Evolutionary conservation across 2,888 invertebrate species (phyloP).

Genomic region (Chirona hameri): DNA sequence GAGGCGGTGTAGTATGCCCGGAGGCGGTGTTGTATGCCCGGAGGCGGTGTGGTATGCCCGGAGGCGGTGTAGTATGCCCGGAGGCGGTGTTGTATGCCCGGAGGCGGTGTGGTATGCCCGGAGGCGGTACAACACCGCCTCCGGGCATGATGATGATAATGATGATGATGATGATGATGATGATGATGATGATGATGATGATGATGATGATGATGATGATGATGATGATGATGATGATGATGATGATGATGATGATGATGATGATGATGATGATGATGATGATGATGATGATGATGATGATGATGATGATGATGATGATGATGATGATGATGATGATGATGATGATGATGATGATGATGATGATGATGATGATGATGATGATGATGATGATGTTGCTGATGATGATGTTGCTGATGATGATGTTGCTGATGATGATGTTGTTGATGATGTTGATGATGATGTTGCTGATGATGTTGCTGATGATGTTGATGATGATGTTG

Average conservation of each 20-base stretch:
- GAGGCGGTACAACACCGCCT: no score
- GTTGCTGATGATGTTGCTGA: no score
- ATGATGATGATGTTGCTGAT: no score
- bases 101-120: no score
- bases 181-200: slow-evolving; percentile 22
- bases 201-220: slow-evolving; percentile 22
- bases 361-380: slow-evolving; percentile 22
- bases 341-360: slow-evolving; percentile 22
- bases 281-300: slow-evolving; percentile 22
- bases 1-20: no score
- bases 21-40: no score
- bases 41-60: no score
- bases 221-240: slow-evolving; percentile 22
- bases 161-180: slow-evolving; percentile 22
- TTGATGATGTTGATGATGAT: no score
- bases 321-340: slow-evolving; percentile 22
- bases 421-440: no score
- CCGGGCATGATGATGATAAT: slow-evolving; percentile 22
- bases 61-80: no score
- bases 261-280: slow-evolving; percentile 22
- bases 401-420: no score
- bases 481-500: slow-evolving; percentile 22
- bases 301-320: slow-evolving; percentile 22
- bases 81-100: no score
- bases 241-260: slow-evolving; percentile 22